These are phyloP conservation scores for Hyperopisus bebe DNA, from an alignment of 2,113 vertebrate genomes.

Conservation along the genomic window DNA sequence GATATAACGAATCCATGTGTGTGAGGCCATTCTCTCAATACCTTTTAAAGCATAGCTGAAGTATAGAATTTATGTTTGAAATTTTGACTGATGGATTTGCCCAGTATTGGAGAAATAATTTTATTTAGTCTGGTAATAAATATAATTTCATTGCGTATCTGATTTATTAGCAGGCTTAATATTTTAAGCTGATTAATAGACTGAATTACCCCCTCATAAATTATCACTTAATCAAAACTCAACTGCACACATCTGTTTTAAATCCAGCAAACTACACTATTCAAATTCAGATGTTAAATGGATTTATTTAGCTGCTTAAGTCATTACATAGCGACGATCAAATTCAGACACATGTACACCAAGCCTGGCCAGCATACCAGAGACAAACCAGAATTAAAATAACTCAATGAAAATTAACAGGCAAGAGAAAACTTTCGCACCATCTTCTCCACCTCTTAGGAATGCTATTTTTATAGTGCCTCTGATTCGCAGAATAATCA, in stretches of 20 bases:
- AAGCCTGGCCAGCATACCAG: neutral
- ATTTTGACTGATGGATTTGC: neutral
- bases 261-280: neutral
- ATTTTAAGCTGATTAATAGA: slow-evolving; percentile 9
- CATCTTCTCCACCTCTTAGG: neutral
- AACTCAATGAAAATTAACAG: neutral
- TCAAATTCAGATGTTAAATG: neutral
- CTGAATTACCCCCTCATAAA: neutral
- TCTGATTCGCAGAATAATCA: neutral
- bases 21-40: neutral
- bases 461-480: neutral
- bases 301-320: neutral
- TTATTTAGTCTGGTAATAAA: neutral
- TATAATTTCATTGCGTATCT: neutral
- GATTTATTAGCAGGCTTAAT: slow-evolving; percentile 1
- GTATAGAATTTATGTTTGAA: neutral
- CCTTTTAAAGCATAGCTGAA: neutral
- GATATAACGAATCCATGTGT: neutral
- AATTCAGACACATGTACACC: neutral
- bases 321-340: neutral
- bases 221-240: slow-evolving; percentile 10
- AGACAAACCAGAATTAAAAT: neutral
- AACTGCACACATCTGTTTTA: slow-evolving; percentile 9
- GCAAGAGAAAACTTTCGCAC: neutral
- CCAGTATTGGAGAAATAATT: neutral